These are phyloP conservation scores for Aphyosemion australe DNA, from an alignment of 2,113 vertebrate species.

Conservation along the genomic window DNA sequence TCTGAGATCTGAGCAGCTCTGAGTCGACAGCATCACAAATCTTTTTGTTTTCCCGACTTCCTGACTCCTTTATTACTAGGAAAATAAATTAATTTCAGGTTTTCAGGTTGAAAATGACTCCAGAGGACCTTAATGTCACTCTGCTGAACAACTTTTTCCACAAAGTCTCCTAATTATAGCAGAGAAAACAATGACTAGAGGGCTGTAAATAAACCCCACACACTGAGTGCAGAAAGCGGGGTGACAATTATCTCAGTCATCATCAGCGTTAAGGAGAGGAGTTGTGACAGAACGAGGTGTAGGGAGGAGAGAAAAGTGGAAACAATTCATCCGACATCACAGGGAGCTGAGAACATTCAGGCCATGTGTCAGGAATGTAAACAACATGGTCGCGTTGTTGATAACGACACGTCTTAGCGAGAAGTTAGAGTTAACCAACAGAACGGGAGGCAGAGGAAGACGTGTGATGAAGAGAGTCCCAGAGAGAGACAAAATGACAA, in stretches of 20 bases:
- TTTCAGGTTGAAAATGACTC: not conserved
- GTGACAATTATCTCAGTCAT: constrained; percentile 50
- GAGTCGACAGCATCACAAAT: too few relatives aligned
- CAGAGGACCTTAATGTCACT: not conserved
- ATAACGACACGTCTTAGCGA: constrained; percentile 17
- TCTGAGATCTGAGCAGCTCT: too few relatives aligned
- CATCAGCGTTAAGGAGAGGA: constrained; percentile 36
- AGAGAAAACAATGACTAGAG: constrained; percentile 39
- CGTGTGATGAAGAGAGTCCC: not conserved
- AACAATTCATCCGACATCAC: constrained; percentile 41
- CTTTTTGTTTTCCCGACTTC: too few relatives aligned
- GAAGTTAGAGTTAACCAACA: constrained; percentile 1
- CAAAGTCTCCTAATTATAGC: constrained; percentile 37
- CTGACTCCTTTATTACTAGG: too few relatives aligned
- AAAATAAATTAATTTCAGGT: not conserved
- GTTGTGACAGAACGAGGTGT: constrained; percentile 42
- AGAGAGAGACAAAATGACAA: not conserved
- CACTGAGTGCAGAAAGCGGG: not conserved
- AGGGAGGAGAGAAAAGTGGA: constrained; percentile 21
- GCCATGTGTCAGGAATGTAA: constrained; percentile 28
- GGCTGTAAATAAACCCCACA: constrained; percentile 17
- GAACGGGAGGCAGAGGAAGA: not conserved
- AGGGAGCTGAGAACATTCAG: constrained; percentile 26
- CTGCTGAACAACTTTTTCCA: constrained; percentile 1
- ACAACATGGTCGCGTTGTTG: constrained; percentile 12